Evolutionary conservation across 2,888 invertebrate species (phyloP).

Genomic region (Diarsia brunnea): DNA sequence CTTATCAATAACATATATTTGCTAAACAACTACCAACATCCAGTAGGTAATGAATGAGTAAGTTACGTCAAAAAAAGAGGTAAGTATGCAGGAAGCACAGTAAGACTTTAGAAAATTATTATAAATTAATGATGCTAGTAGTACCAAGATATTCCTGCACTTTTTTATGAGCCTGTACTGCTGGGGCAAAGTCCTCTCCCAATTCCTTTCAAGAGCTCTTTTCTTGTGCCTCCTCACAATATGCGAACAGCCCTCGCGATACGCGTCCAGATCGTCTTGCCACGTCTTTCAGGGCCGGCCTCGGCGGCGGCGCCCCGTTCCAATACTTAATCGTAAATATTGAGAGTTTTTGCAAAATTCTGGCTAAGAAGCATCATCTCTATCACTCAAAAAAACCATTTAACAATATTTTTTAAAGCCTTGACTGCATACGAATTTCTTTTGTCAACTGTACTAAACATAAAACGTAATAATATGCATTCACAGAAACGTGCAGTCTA

Average conservation of each 20-base stretch:
- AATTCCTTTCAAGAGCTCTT: no score
- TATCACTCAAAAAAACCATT: background rate
- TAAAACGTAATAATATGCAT: constrained; percentile 29
- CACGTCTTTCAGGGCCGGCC: no score
- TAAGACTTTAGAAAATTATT: no score
- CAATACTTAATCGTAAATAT: background rate
- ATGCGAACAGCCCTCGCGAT: no score
- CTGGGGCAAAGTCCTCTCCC: no score
- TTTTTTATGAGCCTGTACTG: no score
- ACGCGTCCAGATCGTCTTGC: no score
- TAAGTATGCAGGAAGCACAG: background rate
- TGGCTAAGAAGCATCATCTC: background rate
- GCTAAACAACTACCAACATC: constrained; percentile 56
- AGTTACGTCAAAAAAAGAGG: constrained; percentile 13
- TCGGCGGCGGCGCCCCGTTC: background rate
- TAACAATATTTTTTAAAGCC: background rate
- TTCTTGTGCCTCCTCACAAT: no score
- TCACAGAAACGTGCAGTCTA: constrained; percentile 48
- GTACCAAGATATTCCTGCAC: no score
- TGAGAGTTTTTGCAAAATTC: background rate
- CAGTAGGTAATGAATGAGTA: constrained; percentile 9
- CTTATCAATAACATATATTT: constrained; percentile 63
- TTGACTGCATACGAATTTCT: constrained; percentile 6
- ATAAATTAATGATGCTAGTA: no score
- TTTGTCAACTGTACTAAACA: constrained; percentile 25